Evolutionary conservation across 1,140 invertebrate genomes (phyloP).

Genomic region (Dinoponera quadriceps): DNA sequence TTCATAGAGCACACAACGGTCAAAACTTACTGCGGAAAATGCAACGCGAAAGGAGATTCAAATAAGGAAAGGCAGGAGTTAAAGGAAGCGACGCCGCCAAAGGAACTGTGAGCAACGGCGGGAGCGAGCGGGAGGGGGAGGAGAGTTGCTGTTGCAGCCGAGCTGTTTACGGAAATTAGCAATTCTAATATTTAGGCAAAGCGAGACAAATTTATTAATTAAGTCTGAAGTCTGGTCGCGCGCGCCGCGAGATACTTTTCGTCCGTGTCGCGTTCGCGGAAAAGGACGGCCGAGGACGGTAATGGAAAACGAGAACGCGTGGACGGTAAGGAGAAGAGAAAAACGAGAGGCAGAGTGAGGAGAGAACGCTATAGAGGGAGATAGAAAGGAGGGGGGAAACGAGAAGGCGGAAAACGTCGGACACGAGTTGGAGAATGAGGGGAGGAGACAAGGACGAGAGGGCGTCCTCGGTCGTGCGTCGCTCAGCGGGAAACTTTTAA

Average conservation of each 20-base stretch:
- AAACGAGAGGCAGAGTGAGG: neutral
- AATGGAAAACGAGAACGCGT: constrained; percentile 20
- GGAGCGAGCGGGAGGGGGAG: neutral
- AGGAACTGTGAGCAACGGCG: constrained; percentile 27
- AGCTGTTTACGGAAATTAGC: constrained; percentile 76
- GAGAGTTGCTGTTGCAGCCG: constrained; percentile 17
- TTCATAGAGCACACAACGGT: constrained; percentile 19
- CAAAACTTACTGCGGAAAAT: constrained; percentile 30
- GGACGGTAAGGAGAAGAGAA: constrained; percentile 18
- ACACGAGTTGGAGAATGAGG: constrained; percentile 39
- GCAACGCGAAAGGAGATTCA: constrained; percentile 29
- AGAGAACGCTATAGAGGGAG: constrained; percentile 5
- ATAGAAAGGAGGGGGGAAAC: neutral
- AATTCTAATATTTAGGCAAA: constrained; percentile 76
- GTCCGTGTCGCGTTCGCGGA: constrained; percentile 25
- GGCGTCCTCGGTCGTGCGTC: constrained; percentile 69
- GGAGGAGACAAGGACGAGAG: constrained; percentile 37
- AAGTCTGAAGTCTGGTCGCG: constrained; percentile 62
- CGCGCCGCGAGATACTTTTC: constrained; percentile 31
- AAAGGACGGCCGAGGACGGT: neutral
- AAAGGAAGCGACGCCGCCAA: constrained; percentile 34
- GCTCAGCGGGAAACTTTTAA: constrained; percentile 83
- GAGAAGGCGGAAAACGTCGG: constrained; percentile 13
- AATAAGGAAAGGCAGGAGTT: constrained; percentile 46
- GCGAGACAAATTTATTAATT: constrained; percentile 77